phyloP scores from a whole-genome alignment of 2,113 vertebrate genomes.

The Catagonus wagneri region DNA sequence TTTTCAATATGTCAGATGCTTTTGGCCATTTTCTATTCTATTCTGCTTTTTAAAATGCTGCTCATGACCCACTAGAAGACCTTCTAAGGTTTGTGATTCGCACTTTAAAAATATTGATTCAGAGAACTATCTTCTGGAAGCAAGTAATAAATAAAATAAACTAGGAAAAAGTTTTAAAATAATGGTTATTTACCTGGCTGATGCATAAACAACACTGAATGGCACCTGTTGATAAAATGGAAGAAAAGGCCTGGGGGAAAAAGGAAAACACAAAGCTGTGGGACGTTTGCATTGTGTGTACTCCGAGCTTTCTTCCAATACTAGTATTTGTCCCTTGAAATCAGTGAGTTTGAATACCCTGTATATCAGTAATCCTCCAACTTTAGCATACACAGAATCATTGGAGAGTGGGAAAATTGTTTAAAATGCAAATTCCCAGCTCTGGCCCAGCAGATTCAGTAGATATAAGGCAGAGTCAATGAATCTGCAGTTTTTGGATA shows the following conservation, averaged over 20 bases:
- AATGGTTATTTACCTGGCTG: conserved; percentile 88
- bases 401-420: not conserved
- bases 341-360: not conserved
- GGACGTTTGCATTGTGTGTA: not conserved
- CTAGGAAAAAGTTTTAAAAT: not conserved
- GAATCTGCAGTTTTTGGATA: not conserved
- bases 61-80: not conserved
- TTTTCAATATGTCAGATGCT: not conserved
- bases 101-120: conserved; percentile 41
- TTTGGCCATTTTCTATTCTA: not conserved
- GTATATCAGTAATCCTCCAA: not conserved
- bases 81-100: not conserved
- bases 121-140: conserved; percentile 43
- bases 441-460: not conserved
- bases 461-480: not conserved
- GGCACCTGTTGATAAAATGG: conserved; percentile 85
- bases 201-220: conserved; percentile 78
- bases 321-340: conserved; percentile 9
- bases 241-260: conserved; percentile 87
- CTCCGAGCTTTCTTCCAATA: not conserved
- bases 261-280: conserved; percentile 66
- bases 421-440: conserved; percentile 25
- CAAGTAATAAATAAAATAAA: conserved; percentile 33
- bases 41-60: conserved; percentile 11
- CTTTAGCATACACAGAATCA: not conserved